Evolutionary conservation across 2,888 invertebrate genomes (phyloP).

Genomic region (Andrena camellia): DNA sequence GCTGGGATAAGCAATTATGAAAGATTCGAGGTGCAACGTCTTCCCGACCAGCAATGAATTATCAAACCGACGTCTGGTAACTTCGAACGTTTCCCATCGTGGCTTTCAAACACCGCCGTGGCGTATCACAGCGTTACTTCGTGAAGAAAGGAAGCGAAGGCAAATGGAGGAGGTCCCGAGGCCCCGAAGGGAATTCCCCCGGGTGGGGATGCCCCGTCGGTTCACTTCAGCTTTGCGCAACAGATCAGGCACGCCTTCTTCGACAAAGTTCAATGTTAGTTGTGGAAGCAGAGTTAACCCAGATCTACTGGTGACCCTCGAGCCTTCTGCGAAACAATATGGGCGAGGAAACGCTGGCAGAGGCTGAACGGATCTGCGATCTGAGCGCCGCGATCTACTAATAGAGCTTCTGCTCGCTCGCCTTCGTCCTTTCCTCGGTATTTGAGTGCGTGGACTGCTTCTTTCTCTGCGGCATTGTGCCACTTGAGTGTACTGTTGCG

Average conservation of each 20-base stretch:
- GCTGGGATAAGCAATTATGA: constrained; percentile 10
- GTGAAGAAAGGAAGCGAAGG: background rate
- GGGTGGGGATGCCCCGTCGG: background rate
- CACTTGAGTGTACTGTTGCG: no score
- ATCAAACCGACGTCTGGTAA: background rate
- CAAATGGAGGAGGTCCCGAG: background rate
- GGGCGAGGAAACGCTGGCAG: background rate
- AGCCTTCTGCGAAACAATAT: constrained; percentile 8
- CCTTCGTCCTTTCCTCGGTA: background rate
- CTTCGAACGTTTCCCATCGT: background rate
- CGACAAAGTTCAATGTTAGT: constrained; percentile 64
- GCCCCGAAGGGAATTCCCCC: background rate
- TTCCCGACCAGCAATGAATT: constrained; percentile 9
- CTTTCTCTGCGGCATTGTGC: no score
- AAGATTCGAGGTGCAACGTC: background rate
- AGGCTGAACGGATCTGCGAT: background rate
- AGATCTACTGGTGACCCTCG: constrained; percentile 39
- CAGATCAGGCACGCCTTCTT: constrained; percentile 30
- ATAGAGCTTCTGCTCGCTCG: background rate
- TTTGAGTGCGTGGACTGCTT: no score
- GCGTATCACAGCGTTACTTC: background rate
- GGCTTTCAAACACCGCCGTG: background rate
- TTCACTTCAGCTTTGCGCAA: constrained; percentile 29
- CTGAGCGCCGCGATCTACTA: background rate
- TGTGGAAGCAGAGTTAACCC: constrained; percentile 44